Base-by-base conservation (phyloP, 2,888 invertebrate genomes). In the Sesia bembeciformis region DNA sequence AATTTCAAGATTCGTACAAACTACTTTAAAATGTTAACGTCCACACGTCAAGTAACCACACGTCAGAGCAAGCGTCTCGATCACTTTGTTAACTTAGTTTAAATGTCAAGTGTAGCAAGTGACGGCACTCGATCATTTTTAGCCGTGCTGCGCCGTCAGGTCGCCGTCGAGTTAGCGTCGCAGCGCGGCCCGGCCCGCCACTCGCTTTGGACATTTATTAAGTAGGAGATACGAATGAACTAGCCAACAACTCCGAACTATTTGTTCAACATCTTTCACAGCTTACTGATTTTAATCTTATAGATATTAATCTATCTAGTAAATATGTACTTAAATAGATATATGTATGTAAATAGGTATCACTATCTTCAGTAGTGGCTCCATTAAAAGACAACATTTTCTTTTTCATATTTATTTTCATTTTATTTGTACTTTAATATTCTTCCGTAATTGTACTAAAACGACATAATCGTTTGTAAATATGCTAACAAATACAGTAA, bases 151-250 rank as follows among this genome's bases (percentile, higher is more conserved):
- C 60, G 63, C 62, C 64, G 82, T 81, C 85, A 76, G 60, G 59
- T 72, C 59, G 64, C 57, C 64, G 82, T 84, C 85, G 74, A 77
- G 78, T 84, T 84, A 84, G 65, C 68, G 81, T 84, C 84, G 73
- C 61, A 62, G 63, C 60, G 60, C 59, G 65, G 60, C 62, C 64
- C 63, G 64, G 55, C 64, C 57, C 58, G 62, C 52, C 57, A 57
- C 61, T 67, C 62, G 61, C 61, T 65, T 68, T 63, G 65, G 79
- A 82, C 84, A 69, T 78, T 82, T 83, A 84, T 80, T 78, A 80
- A 82, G 73, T 76, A 78, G 72, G 71, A 77, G 76, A 76, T 74
- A 74, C 70, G 70, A 67, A 73, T 65, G 65, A 65, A 67, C 71
- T 60, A 60, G 56, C 61, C 62, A 62, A 62, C 62, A 58, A 58